A percentile compares a stretch with the other conserved stretches of the same genome.
These are phyloP conservation scores for Vombatus ursinus DNA, from an alignment of 2,113 vertebrate species.

Conservation along the genomic window DNA sequence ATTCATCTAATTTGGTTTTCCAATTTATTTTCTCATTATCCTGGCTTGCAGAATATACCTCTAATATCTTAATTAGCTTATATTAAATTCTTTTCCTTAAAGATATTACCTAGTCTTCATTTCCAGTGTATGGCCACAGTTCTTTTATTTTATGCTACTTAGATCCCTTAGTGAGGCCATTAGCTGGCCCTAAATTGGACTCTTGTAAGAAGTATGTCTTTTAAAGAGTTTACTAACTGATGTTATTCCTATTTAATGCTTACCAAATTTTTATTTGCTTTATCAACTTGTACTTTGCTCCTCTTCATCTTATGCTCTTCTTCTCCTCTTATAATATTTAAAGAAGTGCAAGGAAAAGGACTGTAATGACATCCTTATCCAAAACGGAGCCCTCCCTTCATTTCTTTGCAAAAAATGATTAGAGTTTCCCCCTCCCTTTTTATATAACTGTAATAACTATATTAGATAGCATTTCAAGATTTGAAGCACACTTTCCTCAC, in stretches of 20 bases:
- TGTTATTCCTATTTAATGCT: background rate
- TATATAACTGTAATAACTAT: background rate
- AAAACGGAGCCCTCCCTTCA: background rate
- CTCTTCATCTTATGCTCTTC: background rate
- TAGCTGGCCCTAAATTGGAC: background rate
- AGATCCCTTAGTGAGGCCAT: background rate
- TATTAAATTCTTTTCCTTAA: constrained; percentile 12
- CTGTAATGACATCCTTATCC: background rate
- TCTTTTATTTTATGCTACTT: background rate
- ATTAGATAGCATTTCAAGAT: background rate
- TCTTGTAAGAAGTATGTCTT: background rate
- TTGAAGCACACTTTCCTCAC: background rate
- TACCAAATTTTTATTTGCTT: background rate
- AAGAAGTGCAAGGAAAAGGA: background rate
- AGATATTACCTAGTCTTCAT: background rate
- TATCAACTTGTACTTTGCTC: background rate
- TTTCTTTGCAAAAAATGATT: background rate
- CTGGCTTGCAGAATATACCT: constrained; percentile 49
- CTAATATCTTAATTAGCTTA: constrained; percentile 44
- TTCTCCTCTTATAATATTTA: background rate
- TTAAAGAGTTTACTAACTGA: background rate
- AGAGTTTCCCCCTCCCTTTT: no score
- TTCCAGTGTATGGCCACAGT: background rate
- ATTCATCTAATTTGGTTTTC: constrained; percentile 58
- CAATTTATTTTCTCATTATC: constrained; percentile 60